These are phyloP conservation scores for Solen grandis DNA, from an alignment of 1,140 invertebrate genomes.

Conservation along the genomic window DNA sequence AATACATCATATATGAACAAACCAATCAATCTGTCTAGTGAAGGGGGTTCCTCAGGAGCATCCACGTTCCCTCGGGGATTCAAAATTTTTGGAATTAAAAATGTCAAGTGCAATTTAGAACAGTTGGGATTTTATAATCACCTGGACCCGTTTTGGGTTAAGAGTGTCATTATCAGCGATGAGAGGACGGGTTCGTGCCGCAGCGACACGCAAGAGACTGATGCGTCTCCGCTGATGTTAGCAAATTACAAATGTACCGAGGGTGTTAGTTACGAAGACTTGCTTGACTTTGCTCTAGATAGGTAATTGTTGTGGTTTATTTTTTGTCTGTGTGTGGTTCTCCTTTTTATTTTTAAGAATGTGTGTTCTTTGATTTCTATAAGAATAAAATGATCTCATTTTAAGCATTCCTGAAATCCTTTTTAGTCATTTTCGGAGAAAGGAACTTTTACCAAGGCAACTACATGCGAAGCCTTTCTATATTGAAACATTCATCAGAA, in stretches of 20 bases:
- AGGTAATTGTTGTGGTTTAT: conserved; percentile 70
- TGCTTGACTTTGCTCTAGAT: conserved; percentile 93
- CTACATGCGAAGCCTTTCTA: too few species aligned
- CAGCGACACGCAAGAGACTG: conserved; percentile 58
- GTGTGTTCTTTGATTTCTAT: too few species aligned
- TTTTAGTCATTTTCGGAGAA: too few species aligned
- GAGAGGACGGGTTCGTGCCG: conserved; percentile 62
- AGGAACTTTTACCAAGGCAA: too few species aligned
- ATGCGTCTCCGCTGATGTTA: conserved; percentile 70
- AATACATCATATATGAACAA: not conserved
- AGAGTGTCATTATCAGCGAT: conserved; percentile 66
- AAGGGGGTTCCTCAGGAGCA: conserved; percentile 55
- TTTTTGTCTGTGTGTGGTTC: conserved; percentile 49
- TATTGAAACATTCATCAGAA: too few species aligned
- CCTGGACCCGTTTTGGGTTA: conserved; percentile 75
- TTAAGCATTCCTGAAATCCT: too few species aligned
- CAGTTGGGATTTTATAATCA: conserved; percentile 75
- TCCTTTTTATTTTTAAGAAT: conserved; percentile 8
- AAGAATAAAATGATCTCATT: too few species aligned
- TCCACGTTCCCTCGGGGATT: conserved; percentile 62
- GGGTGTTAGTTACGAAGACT: conserved; percentile 95
- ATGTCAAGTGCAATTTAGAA: conserved; percentile 70
- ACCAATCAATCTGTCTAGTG: conserved; percentile 47
- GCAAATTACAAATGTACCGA: conserved; percentile 77
- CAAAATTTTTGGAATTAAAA: conserved; percentile 64